Base-by-base conservation (phyloP, 2,113 vertebrate species). In the Eclectus roratus region DNA sequence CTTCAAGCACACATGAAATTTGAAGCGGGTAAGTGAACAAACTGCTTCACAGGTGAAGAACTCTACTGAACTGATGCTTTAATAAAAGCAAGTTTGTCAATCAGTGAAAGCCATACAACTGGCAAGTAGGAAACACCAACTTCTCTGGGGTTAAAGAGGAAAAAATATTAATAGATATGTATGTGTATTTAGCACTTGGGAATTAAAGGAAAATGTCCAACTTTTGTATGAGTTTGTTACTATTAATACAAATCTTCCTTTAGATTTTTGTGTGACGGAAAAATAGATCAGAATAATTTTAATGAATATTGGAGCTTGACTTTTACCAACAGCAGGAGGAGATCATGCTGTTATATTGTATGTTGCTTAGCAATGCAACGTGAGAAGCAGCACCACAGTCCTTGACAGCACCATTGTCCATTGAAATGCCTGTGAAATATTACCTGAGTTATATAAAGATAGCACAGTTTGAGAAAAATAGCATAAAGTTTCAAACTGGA, bases 341-440 rank as follows among this genome's bases (percentile, higher is more conserved):
- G 86, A 87, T 94, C 96, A 94, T 72, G 96, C 96, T 96, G 96
- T 94, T 97, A 58, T 65, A 96, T 95, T 97, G 94, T 96, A 96
- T 93, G 96, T 97, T 96, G 96, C 96, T 97, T 96, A 96, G 96
- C 96, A 97, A 97, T 97, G 93, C 68, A 81, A 95, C 86, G 94
- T 93, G 92, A 91, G 96, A 97, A 97, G 93, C 91, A 87, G 94
- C 93, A 93, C 94, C 95, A 94, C 73, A 94, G 96, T 91, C 92
- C 88, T 92, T 97, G 96, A 94, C 91, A 97, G 92, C 93, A 95
- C 58, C 93, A 94, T 92, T 96, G 96, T 96, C 96, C 96, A 91
- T 77, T 96, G 93, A 97, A 96, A 96, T 21, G 86, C 92, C 53
- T 69, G 77, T 96, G 92, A 97, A 97, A 96, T 96, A 96, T 94